Base-by-base conservation (phyloP, 1,140 invertebrate genomes). In the Nymphalis io region DNA sequence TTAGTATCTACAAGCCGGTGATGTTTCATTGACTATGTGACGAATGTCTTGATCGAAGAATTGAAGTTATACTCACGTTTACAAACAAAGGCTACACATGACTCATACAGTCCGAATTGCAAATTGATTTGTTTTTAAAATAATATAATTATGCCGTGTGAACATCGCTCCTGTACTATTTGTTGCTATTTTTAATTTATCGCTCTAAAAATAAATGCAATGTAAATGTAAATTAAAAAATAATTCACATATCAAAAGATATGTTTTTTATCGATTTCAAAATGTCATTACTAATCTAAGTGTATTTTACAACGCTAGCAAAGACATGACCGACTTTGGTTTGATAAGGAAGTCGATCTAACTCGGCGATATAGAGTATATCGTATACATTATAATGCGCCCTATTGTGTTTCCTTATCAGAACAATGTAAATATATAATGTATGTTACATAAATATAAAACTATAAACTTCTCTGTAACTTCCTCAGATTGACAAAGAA, bases 391-490 rank as follows among this genome's bases (percentile, higher is more conserved):
- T 61, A 23, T 18, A 27, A 23, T 39, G 20, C 18, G 27, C 23
- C 38, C 39, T 38, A 51, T 57, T 62, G 27, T 21, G 38, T 68
- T 62, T 68, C 67, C 40, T 68, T 57, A 61, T 68, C 60, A 62
- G 40, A 62, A 68, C 59, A 62, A 62, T 68, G 67, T 46, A 57
- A 68, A 65, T 57, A 62, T 51, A 62, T 68, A 21, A 60, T 68
- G 60, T 68, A 68, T 55, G 60, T 62, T 62, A 57, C 60, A 68
- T 68, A 68, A 61, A 68, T 62, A 62, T 62, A 57, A 68, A 60
- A 68, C 16, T 51, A 51, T 55, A 62, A 61, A 62, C 51, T 16
- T 53, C 60, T 60, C 5, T 27, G 42, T 58, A 27, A 39, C 48
- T 61, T 57, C 67, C 66, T 68, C 11, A 20, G 48, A 42, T 55